Evolutionary conservation across 2,113 vertebrate genomes (phyloP), one percentile per base, ranked within the genome.

Genomic region (Psilopsiagon aymara): DNA sequence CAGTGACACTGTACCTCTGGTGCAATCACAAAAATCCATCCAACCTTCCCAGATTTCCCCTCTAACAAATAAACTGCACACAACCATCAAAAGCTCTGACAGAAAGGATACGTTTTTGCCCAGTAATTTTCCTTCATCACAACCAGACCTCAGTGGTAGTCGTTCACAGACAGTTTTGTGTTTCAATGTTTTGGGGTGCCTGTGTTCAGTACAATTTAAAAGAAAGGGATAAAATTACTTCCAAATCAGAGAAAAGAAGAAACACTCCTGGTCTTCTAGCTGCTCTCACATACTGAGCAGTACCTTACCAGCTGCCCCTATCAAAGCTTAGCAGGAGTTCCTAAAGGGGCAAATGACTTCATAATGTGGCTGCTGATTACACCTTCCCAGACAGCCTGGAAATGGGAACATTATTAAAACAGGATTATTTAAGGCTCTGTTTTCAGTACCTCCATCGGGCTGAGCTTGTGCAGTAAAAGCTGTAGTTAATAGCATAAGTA

Each of bases 371-470:
- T 91, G 63, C 67, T 90, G 67, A 96, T 93, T 95, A 51, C 49
- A 55, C 66, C 59, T 92, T 96, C 71, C 76, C 19, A 95, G 47
- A 93, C 55, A 93, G 28, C 33, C 62, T 95, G 15, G 14, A 91
- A 91, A 88, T 52, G 64, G 23, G 76, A 94, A 89, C 20, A 2
- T n/a, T 88, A 91, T 76, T 96, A 90, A 94, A 95, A 57, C 23
- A 78, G 87, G 52, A 95, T 94, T 94, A 95, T 90, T 85, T 95
- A 91, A 78, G 29, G 49, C 64, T 82, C 47, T 43, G 0, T 28
- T 68, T 27, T 62, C 28, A 71, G 13, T 70, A 15, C 71, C 57
- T 95, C 63, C 8, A 3, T 28, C 14, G 4, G 83, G 37, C 67
- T 86, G 28, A 62, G 49, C 41, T 63, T 51, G 29, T 37, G 76